These are phyloP conservation scores for Acrobasis suavella DNA, from an alignment of 2,888 invertebrate genomes.

Conservation along the genomic window DNA sequence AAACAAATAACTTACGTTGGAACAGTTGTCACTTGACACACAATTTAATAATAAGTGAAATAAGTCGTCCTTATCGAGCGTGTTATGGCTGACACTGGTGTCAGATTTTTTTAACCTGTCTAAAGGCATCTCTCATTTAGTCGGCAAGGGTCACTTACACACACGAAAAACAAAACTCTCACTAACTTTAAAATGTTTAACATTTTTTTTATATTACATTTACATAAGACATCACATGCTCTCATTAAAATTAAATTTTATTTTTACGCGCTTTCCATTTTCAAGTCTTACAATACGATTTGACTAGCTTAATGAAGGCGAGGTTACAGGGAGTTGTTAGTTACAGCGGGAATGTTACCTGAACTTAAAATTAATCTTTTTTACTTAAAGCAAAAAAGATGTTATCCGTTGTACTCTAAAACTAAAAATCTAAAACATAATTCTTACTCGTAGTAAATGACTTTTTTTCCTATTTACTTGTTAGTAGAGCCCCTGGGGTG, in stretches of 20 bases:
- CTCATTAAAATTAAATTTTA: constrained; percentile 2
- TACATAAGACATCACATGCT: background rate
- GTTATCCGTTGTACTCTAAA: background rate
- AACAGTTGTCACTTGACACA: background rate
- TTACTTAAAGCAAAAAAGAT: background rate
- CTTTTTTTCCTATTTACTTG: no score
- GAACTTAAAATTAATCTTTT: background rate
- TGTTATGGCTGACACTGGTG: no score
- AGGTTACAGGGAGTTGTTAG: background rate
- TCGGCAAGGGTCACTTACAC: no score
- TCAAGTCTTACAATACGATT: constrained; percentile 4
- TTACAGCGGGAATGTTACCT: background rate
- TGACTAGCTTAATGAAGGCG: background rate
- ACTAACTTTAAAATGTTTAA: no score
- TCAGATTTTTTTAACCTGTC: no score
- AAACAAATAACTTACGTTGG: background rate
- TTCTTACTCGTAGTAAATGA: no score
- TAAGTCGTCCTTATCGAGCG: no score
- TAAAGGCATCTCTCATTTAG: no score
- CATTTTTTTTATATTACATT: no score
- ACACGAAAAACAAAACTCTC: no score
- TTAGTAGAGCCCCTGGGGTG: no score
- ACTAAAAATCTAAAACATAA: background rate
- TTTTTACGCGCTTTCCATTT: constrained; percentile 1
- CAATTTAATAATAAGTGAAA: no score